Evolutionary conservation across 1,140 invertebrate species (phyloP).

Genomic region (Sipha flava): DNA sequence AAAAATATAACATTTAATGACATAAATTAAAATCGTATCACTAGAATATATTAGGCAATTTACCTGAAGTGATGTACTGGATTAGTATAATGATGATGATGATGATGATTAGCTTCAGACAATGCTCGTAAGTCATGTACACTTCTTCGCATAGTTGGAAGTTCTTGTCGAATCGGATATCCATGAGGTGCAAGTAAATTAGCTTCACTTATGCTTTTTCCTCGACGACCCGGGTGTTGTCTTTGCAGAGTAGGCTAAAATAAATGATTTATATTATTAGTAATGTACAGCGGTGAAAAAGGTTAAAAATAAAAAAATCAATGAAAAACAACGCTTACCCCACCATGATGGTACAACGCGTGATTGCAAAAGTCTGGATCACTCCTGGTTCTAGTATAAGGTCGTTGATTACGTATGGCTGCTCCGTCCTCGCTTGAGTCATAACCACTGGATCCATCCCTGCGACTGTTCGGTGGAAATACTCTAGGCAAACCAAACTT

Average conservation of each 20-base stretch:
- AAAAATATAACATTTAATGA: background rate
- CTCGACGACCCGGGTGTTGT: conserved; percentile 31
- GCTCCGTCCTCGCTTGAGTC: conserved; percentile 64
- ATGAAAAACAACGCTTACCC: background rate
- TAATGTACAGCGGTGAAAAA: background rate
- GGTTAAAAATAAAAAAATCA: too few relatives aligned
- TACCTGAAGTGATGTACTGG: conserved; percentile 23
- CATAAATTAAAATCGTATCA: background rate
- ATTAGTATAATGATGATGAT: conserved; percentile 33
- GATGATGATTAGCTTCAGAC: conserved; percentile 33
- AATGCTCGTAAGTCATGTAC: conserved; percentile 41
- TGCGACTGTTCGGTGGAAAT: conserved; percentile 63
- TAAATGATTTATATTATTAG: background rate
- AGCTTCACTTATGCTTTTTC: conserved; percentile 55
- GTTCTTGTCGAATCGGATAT: conserved; percentile 10
- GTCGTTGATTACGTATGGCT: conserved; percentile 42
- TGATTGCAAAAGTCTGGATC: conserved; percentile 65
- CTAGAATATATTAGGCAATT: background rate
- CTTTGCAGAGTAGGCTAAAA: conserved; percentile 3
- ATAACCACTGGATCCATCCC: conserved; percentile 73
- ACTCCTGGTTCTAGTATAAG: conserved; percentile 52
- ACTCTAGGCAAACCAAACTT: conserved; percentile 87
- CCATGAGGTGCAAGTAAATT: conserved; percentile 51
- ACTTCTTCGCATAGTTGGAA: conserved; percentile 38
- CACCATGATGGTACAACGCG: conserved; percentile 37